Evolutionary conservation across 1,140 invertebrate species (phyloP).

Genomic region (Calliopsis andreniformis): DNA sequence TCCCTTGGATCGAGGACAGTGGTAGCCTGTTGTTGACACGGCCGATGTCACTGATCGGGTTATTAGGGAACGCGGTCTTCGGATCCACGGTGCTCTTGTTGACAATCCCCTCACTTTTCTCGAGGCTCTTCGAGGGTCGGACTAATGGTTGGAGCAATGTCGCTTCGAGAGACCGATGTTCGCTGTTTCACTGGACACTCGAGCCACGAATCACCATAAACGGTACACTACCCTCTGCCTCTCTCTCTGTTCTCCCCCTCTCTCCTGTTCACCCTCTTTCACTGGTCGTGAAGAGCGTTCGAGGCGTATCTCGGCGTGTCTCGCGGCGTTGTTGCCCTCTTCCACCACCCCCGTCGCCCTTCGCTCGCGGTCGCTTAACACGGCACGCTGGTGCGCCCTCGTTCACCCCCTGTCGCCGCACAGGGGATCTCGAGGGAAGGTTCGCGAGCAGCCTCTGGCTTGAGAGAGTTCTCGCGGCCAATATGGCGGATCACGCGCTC

Average conservation of each 20-base stretch:
- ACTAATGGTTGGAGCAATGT: conserved; percentile 5
- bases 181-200: conserved; percentile 3
- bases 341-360: conserved; percentile 29
- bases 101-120: too few relatives aligned
- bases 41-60: too few relatives aligned
- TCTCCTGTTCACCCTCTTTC: conserved; percentile 28
- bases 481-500: conserved; percentile 61
- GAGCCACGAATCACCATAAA: conserved; percentile 8
- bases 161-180: not conserved
- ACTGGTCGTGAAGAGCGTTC: conserved; percentile 24
- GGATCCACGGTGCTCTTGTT: too few relatives aligned
- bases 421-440: not conserved
- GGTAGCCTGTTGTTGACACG: too few relatives aligned
- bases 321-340: conserved; percentile 15
- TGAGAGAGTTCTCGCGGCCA: conserved; percentile 37
- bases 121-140: not conserved
- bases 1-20: too few relatives aligned
- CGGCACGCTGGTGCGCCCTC: conserved; percentile 22
- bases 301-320: conserved; percentile 34
- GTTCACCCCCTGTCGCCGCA: conserved; percentile 7
- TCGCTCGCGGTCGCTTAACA: conserved; percentile 17
- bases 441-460: not conserved
- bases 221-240: conserved; percentile 15
- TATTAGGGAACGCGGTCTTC: too few relatives aligned
- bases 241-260: conserved; percentile 6